Evolutionary conservation across 2,113 vertebrate genomes (phyloP), one percentile per base, ranked within the genome.

Genomic region (Ariopsis seemanni): DNA sequence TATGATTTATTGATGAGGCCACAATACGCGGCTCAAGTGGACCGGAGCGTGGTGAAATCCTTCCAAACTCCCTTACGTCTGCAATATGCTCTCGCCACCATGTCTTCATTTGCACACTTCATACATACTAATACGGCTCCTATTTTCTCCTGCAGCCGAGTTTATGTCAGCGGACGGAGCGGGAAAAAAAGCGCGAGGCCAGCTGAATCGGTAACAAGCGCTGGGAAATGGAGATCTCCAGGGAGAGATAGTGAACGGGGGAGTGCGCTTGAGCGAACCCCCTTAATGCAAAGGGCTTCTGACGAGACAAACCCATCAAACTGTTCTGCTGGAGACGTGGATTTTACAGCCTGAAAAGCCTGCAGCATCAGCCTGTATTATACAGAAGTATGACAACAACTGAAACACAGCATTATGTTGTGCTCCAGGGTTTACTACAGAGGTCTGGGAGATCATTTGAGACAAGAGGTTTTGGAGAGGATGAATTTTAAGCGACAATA

Each of bases 1-100:
- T 93, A 90, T 93, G 91, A 94, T 93, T 93, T 94, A 94, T 94
- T 94, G 92, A 93, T 94, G 93, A 94, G 91, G 92, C 88, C 87
- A 91, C 92, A 93, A 93, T 93, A 93, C 93, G 92, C 90, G 83
- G 92, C 93, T 90, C 20, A 90, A 93, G 91, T 92, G 93, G 89
- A 93, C 92, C 89, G 87, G 85, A 91, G 91, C 88, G 90, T 91
- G 87, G 93, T 89, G 63, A 93, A 91, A 74, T 93, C 91, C 91
- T 84, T 86, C 91, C 91, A 90, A 94, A 94, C 88, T 92, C 91
- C 93, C 93, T 92, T 91, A 93, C 94, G 91, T 92, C 89, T 89
- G 93, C 93, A 93, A 90, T 93, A 93, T 94, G 92, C 90, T 85
- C 92, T 88, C 58, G 83, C 88, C 86, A 86, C 90, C 91, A 90